phyloP scores from a whole-genome alignment of 1,140 invertebrate species.

The Gonatopus flavifemur region DNA sequence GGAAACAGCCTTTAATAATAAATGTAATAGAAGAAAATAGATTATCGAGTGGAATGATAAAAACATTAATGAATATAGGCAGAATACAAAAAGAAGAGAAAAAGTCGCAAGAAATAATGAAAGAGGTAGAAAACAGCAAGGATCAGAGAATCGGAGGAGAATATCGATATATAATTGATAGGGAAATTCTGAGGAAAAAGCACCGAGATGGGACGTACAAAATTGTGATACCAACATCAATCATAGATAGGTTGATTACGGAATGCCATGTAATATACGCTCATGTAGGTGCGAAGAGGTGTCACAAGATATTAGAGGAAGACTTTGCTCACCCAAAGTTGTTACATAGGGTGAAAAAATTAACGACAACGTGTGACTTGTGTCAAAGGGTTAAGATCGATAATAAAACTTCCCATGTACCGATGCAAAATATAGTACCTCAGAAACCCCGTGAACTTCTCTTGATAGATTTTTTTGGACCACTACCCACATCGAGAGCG shows the following conservation, averaged over 20 bases:
- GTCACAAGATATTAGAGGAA: constrained; percentile 25
- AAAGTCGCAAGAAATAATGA: not conserved
- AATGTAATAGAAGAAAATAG: not conserved
- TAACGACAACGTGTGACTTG: constrained; percentile 10
- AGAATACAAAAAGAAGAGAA: too few relatives aligned
- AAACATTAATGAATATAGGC: too few relatives aligned
- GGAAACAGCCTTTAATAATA: too few relatives aligned
- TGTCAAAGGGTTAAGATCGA: constrained; percentile 11
- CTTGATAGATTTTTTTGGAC: constrained; percentile 14
- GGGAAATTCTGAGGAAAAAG: not conserved
- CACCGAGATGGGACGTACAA: not conserved
- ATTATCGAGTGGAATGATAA: not conserved
- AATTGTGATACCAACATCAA: not conserved
- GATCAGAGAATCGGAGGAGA: too few relatives aligned
- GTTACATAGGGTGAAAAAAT: constrained; percentile 10
- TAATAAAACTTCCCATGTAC: not conserved
- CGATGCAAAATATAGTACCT: not conserved
- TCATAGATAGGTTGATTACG: not conserved
- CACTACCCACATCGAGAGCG: not conserved
- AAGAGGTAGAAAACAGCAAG: not conserved
- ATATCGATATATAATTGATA: not conserved
- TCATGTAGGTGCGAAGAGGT: constrained; percentile 33
- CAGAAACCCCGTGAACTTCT: not conserved
- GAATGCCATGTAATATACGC: constrained; percentile 29
- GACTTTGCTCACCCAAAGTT: constrained; percentile 29